Evolutionary conservation across 1,140 invertebrate genomes (phyloP), one percentile per base, ranked within the genome.

Genomic region (Pissodes strobi): DNA sequence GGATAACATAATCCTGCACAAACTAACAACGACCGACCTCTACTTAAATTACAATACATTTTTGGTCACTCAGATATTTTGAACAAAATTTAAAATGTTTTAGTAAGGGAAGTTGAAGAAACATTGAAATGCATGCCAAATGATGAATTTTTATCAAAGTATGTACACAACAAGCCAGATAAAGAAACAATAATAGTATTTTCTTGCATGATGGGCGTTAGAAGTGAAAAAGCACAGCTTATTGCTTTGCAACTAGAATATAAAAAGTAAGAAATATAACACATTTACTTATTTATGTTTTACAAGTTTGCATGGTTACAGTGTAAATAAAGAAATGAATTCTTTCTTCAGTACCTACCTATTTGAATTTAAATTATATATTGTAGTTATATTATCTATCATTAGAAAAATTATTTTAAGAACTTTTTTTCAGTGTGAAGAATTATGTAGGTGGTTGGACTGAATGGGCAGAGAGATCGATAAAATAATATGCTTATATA

Each of bases 181-280:
- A 68, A 74, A 55, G 41, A 79, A 8, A 78, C 75, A 18, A 72
- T 74, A 51, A 77, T 82, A 1, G 76, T 83, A 55, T 55, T 82
- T n/a, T 80, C 77, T 41, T 83, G 82, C 62, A 78, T 61, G 68
- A 70, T 72, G 45, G 82, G 81, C 37, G 77, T 63, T 64, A 75
- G 82, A 69, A 80, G 79, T 63, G 66, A 6, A 15, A 73, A 62
- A 19, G 79, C 81, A 3, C 75, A 79, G 48, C 66, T 70, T 64
- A 69, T 71, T 37, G 60, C 81, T 10, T 69, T 72, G 48, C 78
- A 79, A 72, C 51, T 79, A 25, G 81, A 80, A 69, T 82, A 76
- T 60, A 64, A 76, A 66, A 79, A 78, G 82, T 82, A 78, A 69
- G 39, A 21, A n/a, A n/a, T n/a, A n/a, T n/a, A n/a, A n/a, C n/a